Conservation (phyloP, 2,888 invertebrate species). For the Oligia strigilis region DNA sequence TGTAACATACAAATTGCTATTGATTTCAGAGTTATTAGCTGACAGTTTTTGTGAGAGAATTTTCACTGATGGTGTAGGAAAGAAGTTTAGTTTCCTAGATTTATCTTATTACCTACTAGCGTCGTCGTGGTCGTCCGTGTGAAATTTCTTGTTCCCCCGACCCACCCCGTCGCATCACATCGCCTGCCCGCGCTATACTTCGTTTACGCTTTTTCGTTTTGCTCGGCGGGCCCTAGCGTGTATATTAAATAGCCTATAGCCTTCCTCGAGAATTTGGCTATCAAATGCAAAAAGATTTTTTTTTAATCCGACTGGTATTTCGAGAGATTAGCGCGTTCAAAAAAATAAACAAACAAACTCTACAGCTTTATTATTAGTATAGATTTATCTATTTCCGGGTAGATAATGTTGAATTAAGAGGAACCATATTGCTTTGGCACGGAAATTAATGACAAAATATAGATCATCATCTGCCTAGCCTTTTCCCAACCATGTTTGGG, state of each 20-base stretch:
- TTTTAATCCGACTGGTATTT: too few species aligned
- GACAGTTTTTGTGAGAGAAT: conserved; percentile 42
- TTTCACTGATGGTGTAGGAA: conserved; percentile 45
- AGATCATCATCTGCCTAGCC: background rate
- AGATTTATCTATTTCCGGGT: background rate
- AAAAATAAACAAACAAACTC: background rate
- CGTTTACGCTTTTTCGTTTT: background rate
- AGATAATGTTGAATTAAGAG: background rate
- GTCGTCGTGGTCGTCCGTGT: too few species aligned
- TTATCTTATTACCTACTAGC: background rate
- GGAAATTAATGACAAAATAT: conserved; percentile 14
- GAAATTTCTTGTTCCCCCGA: too few species aligned
- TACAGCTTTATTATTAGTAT: background rate
- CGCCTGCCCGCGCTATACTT: background rate
- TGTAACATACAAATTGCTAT: conserved; percentile 49
- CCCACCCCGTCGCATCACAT: background rate
- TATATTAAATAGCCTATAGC: background rate
- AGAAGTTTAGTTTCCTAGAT: conserved; percentile 13
- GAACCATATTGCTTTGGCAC: background rate
- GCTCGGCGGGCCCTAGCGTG: background rate
- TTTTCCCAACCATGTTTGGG: too few species aligned
- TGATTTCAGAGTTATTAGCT: conserved; percentile 39
- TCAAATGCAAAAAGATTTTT: background rate
- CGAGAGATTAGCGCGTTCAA: background rate
- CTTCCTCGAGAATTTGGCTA: background rate